Conservation (phyloP, 2,888 invertebrate species). For the Mechanitis messenoides region DNA sequence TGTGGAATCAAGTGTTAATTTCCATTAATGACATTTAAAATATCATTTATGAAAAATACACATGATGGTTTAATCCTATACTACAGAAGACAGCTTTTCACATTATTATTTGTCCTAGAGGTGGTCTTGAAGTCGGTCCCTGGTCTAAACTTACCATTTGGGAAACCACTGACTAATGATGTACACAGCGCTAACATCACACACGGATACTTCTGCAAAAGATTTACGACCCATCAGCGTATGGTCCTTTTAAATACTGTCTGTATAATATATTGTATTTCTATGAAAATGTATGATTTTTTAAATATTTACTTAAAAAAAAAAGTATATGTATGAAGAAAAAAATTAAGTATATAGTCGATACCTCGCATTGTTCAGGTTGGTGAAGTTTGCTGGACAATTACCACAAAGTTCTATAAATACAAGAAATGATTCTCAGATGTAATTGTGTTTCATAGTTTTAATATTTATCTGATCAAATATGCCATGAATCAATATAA, state of each 20-base stretch:
- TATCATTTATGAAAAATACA: constrained; percentile 52
- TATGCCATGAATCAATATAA: constrained; percentile 36
- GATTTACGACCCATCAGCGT: constrained; percentile 84
- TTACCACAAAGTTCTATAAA: constrained; percentile 79
- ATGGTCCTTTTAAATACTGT: constrained; percentile 59
- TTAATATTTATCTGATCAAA: constrained; percentile 50
- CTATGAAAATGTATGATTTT: constrained; percentile 35
- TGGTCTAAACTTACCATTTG: constrained; percentile 82
- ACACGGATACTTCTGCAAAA: constrained; percentile 86
- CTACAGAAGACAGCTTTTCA: constrained; percentile 48
- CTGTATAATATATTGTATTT: constrained; percentile 41
- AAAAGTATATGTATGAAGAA: constrained; percentile 42
- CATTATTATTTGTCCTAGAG: constrained; percentile 47
- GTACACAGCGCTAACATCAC: constrained; percentile 82
- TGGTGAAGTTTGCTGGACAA: constrained; percentile 78
- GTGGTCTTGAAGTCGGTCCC: constrained; percentile 59
- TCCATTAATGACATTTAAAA: constrained; percentile 45
- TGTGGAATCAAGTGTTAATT: constrained; percentile 52
- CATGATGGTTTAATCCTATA: constrained; percentile 56
- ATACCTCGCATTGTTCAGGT: constrained; percentile 78
- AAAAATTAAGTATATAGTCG: constrained; percentile 69
- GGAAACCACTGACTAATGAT: constrained; percentile 78
- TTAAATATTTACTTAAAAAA: constrained; percentile 41
- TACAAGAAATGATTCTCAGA: constrained; percentile 77
- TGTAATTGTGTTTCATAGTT: constrained; percentile 65